Percentiles rank a stretch among this genome's conserved stretches.
Evolutionary conservation across 2,888 invertebrate genomes (phyloP).

Genomic region (Apotomis betuletana): DNA sequence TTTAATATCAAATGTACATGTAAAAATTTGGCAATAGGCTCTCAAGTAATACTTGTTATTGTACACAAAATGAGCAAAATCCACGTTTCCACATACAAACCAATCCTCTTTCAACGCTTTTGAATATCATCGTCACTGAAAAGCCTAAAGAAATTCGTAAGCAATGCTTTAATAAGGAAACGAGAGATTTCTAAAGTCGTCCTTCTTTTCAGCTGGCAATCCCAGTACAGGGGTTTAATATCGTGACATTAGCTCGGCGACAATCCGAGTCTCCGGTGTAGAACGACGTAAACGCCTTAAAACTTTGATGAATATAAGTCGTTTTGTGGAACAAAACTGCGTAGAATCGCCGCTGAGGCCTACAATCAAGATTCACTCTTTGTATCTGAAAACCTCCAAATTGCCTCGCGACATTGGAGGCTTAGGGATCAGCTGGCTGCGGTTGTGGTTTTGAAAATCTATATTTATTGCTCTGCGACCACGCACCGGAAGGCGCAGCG

Average conservation of each 20-base stretch:
- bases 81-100: neutral
- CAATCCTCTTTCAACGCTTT: constrained; percentile 7
- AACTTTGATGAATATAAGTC: neutral
- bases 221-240: constrained; percentile 36
- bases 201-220: constrained; percentile 19
- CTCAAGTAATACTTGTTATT: neutral
- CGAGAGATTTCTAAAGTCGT: constrained; percentile 26
- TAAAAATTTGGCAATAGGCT: no score
- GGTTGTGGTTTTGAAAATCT: neutral
- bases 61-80: neutral
- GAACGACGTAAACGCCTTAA: neutral
- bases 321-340: constrained; percentile 4
- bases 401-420: constrained; percentile 31
- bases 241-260: constrained; percentile 34
- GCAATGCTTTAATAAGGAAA: constrained; percentile 27
- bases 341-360: constrained; percentile 34
- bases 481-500: no score
- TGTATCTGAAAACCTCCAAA: constrained; percentile 38
- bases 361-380: constrained; percentile 38
- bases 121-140: constrained; percentile 25
- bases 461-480: neutral
- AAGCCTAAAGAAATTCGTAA: constrained; percentile 16
- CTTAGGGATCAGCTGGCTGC: constrained; percentile 2
- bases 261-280: constrained; percentile 19
- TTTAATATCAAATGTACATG: no score